phyloP scores from a whole-genome alignment of 2,888 invertebrate species.

The Actias luna region DNA sequence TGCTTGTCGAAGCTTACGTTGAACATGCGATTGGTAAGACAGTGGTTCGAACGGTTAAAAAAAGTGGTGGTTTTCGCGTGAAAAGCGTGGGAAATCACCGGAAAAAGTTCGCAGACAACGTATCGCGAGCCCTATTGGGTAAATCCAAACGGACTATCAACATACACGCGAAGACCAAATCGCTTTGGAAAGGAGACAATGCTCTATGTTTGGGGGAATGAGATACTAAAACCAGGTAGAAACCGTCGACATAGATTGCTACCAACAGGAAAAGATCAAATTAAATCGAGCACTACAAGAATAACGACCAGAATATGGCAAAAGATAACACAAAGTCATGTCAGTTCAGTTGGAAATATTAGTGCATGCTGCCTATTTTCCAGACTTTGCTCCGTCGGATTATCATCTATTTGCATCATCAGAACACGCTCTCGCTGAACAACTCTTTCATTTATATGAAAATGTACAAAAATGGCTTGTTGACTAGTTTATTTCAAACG shows the following conservation, averaged over 20 bases:
- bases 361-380: background rate
- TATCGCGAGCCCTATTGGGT: slow-evolving; percentile 33
- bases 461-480: background rate
- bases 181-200: background rate
- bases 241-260: background rate
- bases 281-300: background rate
- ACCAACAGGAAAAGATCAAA: background rate
- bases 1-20: no score
- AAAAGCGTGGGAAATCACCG: no score
- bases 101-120: background rate
- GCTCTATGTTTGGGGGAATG: background rate
- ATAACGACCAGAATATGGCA: background rate
- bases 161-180: background rate
- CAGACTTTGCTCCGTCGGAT: no score
- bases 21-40: no score
- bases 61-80: no score
- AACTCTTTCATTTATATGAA: background rate
- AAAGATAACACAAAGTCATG: background rate
- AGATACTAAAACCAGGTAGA: background rate
- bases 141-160: background rate
- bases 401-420: background rate
- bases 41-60: no score
- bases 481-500: background rate
- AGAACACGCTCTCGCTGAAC: background rate
- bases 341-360: background rate